Evolutionary conservation across 2,888 invertebrate species (phyloP).

Genomic region (Eumerus sabulonum): DNA sequence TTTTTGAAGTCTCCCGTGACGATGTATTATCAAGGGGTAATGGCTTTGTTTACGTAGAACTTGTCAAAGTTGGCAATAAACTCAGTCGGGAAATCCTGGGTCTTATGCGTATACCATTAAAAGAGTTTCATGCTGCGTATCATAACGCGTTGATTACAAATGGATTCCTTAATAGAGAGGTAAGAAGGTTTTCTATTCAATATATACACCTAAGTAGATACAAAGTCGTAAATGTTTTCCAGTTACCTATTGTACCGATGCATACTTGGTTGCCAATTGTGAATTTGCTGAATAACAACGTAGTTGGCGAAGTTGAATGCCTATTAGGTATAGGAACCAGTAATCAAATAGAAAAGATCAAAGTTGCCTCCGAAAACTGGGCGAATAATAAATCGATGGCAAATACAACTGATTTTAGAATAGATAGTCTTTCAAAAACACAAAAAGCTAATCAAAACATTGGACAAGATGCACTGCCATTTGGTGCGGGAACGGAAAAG

Average conservation of each 20-base stretch:
- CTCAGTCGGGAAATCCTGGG: conserved; percentile 78
- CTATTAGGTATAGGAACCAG: conserved; percentile 82
- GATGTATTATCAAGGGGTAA: conserved; percentile 78
- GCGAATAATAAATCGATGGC: background rate
- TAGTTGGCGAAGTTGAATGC: conserved; percentile 81
- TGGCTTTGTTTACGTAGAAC: conserved; percentile 81
- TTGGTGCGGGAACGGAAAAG: no score
- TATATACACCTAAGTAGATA: no score
- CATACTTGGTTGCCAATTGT: conserved; percentile 82
- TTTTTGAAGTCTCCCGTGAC: no score
- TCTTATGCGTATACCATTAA: conserved; percentile 81
- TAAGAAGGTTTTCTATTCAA: conserved; percentile 74
- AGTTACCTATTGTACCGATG: conserved; percentile 82
- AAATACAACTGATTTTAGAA: background rate
- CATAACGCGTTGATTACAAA: conserved; percentile 81
- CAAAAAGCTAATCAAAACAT: no score
- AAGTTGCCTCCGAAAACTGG: conserved; percentile 72
- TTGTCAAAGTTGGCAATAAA: conserved; percentile 73
- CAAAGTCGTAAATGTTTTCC: conserved; percentile 7
- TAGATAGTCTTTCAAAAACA: no score
- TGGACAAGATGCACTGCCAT: no score
- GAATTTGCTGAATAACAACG: conserved; percentile 78
- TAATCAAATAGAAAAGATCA: conserved; percentile 81
- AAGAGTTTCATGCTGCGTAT: conserved; percentile 82
- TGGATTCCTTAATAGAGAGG: conserved; percentile 81